Evolutionary conservation across 1,140 invertebrate genomes (phyloP), one percentile per base, ranked within the genome.

Genomic region (Drosophila trapezifrons): DNA sequence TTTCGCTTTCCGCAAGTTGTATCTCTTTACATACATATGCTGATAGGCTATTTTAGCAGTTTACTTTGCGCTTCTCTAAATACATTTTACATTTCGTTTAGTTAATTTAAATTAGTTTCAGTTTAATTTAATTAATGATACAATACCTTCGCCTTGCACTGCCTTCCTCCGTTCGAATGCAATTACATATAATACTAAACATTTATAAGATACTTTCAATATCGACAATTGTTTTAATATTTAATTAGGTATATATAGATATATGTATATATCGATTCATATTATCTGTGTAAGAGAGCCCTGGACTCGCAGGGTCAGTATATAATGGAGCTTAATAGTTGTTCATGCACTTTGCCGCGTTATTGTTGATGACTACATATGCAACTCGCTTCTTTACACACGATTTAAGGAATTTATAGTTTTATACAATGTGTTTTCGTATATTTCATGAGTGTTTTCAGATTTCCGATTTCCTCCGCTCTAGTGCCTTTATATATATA

Each of bases 191-290:
- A 87, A 83, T 89, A 67, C 83, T 87, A 87, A 89, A 87, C 83
- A 87, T 89, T 80, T 86, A 86, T 86, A 87, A 76, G 82, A 87
- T 87, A 86, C 76, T 86, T 75, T 67, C 82, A 78, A 87, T 86
- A 86, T 87, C 83, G 83, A 87, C 83, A 87, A 89, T 87, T 83
- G 65, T 59, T 83, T 87, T 82, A 78, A 81, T 86, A 77, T 77
- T 73, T 83, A 75, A 78, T 57, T 78, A 60, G 74, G 72, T 78
- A 65, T 58, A 65, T 65, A 60, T 72, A 55, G 59, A 65, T 80
- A 32, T 80, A 59, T 80, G 40, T 80, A 78, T 80, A 84, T 78
- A 73, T 42, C 54, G 46, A 59, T 73, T 74, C 38, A 73, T 72
- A 60, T 45, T 62, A 73, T 73, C 69, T 73, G 70, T 46, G 69